Evolutionary conservation across 92 coral and sea anemone genomes (phyloP).

Genomic region (Palythoa caribaeorum): DNA sequence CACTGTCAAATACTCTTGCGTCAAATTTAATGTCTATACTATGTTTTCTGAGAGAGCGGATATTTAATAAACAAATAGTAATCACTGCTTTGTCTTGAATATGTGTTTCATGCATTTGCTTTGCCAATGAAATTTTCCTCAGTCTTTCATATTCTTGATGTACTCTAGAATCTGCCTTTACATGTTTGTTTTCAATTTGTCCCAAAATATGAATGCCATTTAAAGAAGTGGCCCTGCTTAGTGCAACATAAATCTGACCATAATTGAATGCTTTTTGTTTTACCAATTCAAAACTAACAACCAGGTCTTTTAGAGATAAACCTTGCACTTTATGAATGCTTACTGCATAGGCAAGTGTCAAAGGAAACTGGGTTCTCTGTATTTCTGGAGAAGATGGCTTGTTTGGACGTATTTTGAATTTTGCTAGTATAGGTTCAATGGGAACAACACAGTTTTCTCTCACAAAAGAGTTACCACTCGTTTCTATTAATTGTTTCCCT

Average conservation of each 20-base stretch:
- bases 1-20: slow-evolving; percentile 45
- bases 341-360: slow-evolving; percentile 24
- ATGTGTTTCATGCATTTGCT: neutral
- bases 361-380: neutral
- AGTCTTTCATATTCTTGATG: slow-evolving; percentile 62
- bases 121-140: slow-evolving; percentile 21
- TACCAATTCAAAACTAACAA: slow-evolving; percentile 55
- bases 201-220: slow-evolving; percentile 63
- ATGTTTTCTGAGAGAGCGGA: slow-evolving; percentile 68
- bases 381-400: slow-evolving; percentile 16
- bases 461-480: slow-evolving; percentile 47
- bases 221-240: slow-evolving; percentile 65
- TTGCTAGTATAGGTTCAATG: slow-evolving; percentile 5
- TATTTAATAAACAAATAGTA: slow-evolving; percentile 47
- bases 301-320: slow-evolving; percentile 56
- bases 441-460: slow-evolving; percentile 63
- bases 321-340: slow-evolving; percentile 80
- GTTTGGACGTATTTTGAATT: slow-evolving; percentile 59
- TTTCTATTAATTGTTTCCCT: slow-evolving; percentile 58
- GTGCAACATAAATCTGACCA: slow-evolving; percentile 77
- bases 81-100: neutral
- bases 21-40: slow-evolving; percentile 70
- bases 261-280: slow-evolving; percentile 67
- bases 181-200: slow-evolving; percentile 52
- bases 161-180: slow-evolving; percentile 66